Evolutionary conservation across 1,140 invertebrate species (phyloP), one percentile per base, ranked within the genome.

Genomic region (Andrena cerasifolii): DNA sequence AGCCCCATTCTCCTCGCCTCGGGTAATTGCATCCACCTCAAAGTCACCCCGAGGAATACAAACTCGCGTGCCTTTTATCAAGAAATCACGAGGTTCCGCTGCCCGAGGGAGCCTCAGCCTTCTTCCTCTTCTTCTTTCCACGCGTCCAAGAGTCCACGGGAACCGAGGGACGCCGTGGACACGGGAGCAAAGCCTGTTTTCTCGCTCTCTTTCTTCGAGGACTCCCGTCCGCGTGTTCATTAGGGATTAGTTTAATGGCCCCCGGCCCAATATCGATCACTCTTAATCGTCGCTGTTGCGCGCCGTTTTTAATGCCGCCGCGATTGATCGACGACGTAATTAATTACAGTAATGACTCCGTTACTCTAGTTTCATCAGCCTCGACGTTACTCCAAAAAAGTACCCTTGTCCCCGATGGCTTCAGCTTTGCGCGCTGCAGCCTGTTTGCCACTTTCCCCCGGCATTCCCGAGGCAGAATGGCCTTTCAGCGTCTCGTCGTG

Each of bases 241-340:
- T 47, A 59, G 26, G 45, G 54, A 72, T 61, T 72, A 72, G 36
- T 61, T 72, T 51, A 72, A 72, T 47, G 26, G 36, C 40, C n/a
- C 2, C 26, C 14, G 16, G 28, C 12, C 31, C 47, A n/a, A n/a
- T 51, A 63, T 62, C 71, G 59, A 63, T 74, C 45, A 45, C 14
- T 54, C 59, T 74, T 74, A 43, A 74, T 65, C 61, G 59, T 26
- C 72, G 8, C 49, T 67, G 63, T 45, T 33, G 40, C 10, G 28
- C 51, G 33, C 21, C 26, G 4, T 75, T 67, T 75, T 75, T 56
- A 75, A 66, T 16, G 72, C 65, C 72, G 33, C n/a, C 31, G 26
- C 56, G 62, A 75, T 75, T 56, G 72, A 75, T 75, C 72, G 72
- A 75, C 16, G 36, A 47, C 16, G 72, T 33, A 58, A 75, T 75